phyloP scores from a whole-genome alignment of 2,797 vertebrate genomes.

The Rhincodon typus region DNA sequence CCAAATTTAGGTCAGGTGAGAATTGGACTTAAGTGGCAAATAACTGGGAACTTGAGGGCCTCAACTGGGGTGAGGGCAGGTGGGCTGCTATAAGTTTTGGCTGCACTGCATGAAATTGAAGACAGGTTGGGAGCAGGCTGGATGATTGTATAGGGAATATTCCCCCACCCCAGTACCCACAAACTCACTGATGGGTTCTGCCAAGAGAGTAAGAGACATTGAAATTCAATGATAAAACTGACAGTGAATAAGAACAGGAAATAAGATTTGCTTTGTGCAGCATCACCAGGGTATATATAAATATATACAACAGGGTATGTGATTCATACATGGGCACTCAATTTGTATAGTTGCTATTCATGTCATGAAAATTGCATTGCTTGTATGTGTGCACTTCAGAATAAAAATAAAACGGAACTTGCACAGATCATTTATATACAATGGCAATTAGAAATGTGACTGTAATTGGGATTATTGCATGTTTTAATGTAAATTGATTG shows the following conservation, averaged over 20 bases:
- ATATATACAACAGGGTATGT: neutral
- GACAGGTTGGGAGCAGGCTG: neutral
- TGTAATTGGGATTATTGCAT: neutral
- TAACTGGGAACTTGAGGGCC: neutral
- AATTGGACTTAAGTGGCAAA: no score
- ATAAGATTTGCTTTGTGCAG: neutral
- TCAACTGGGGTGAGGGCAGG: neutral
- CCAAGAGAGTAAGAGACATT: neutral
- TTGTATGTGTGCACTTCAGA: neutral
- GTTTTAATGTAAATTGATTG: neutral
- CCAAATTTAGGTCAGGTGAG: no score
- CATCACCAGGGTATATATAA: neutral
- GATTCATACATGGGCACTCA: neutral
- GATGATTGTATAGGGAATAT: neutral
- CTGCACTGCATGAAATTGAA: neutral
- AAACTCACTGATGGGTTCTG: neutral
- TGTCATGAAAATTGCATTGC: neutral
- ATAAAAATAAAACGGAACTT: neutral
- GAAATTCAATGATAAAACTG: neutral
- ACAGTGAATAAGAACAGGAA: neutral
- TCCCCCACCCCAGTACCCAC: no score
- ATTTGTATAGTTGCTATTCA: neutral
- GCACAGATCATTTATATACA: neutral
- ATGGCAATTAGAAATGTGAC: neutral
- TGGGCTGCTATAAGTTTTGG: neutral